Percentiles rank a stretch among this genome's conserved stretches.
Evolutionary conservation across 2,113 vertebrate species (phyloP).

Genomic region (Apodemus speciosus): DNA sequence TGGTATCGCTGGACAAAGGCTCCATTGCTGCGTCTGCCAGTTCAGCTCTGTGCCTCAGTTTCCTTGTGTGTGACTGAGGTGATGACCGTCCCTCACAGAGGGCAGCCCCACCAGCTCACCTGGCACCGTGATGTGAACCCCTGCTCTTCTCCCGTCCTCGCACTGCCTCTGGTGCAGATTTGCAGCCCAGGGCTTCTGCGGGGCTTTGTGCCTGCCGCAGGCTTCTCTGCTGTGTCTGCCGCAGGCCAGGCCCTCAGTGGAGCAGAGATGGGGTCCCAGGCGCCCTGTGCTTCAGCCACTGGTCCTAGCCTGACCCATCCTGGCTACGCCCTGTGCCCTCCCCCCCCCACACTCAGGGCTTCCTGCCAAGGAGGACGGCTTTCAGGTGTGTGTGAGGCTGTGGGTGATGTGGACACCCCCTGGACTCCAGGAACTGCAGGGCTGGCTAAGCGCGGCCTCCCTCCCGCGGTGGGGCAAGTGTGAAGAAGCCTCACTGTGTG

Average conservation of each 20-base stretch:
- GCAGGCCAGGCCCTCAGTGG: background rate
- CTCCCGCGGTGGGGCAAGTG: no score
- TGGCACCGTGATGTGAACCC: no score
- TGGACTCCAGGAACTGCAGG: background rate
- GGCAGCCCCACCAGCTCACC: background rate
- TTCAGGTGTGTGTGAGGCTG: background rate
- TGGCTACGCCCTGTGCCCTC: no score
- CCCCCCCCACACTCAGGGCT: background rate
- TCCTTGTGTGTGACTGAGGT: background rate
- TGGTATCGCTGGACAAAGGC: background rate
- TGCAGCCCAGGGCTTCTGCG: background rate
- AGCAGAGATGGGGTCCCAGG: background rate
- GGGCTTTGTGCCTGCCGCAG: background rate
- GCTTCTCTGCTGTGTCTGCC: fast-evolving
- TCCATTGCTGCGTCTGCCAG: no score
- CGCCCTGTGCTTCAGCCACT: background rate
- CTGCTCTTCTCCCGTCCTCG: no score
- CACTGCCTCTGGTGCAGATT: background rate
- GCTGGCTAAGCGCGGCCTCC: background rate
- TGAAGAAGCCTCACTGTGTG: background rate
- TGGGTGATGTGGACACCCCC: fast-evolving
- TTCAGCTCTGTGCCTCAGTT: background rate
- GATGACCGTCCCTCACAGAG: fast-evolving
- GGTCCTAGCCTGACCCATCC: background rate
- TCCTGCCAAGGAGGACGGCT: background rate